Evolutionary conservation across 2,113 vertebrate species (phyloP).

Genomic region (Rhombomys opimus): DNA sequence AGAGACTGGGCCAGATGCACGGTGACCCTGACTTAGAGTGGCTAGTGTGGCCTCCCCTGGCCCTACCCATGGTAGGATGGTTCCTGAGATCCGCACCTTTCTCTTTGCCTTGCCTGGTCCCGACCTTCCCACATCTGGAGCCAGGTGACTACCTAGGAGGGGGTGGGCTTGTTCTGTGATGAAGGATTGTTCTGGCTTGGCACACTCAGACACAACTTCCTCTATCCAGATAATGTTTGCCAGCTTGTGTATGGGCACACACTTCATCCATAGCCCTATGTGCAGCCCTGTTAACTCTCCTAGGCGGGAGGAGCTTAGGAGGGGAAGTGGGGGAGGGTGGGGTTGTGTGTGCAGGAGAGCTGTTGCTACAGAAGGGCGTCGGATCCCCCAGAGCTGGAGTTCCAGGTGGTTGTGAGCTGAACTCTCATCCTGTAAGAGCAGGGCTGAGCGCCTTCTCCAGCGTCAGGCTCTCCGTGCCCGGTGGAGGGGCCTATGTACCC

Average conservation of each 20-base stretch:
- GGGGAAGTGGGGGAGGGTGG: accelerated
- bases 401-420: background rate
- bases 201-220: too few relatives aligned
- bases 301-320: background rate
- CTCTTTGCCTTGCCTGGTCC: background rate
- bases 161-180: background rate
- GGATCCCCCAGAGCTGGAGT: background rate
- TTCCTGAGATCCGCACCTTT: background rate
- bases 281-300: background rate
- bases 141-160: background rate
- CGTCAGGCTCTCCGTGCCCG: background rate
- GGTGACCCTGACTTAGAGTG: background rate
- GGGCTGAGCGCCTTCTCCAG: background rate
- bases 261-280: background rate
- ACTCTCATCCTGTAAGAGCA: background rate
- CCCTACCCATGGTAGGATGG: background rate
- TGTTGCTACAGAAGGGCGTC: background rate
- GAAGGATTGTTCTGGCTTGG: background rate
- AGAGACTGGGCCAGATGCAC: background rate
- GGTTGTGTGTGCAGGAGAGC: background rate
- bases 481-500: background rate
- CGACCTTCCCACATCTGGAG: background rate
- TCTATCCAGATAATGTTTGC: background rate
- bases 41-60: background rate
- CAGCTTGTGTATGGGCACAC: background rate